Percentiles rank a stretch among this genome's conserved stretches.
These are phyloP conservation scores for Hirundo rustica DNA, from an alignment of 2,797 vertebrate species.

Conservation along the genomic window DNA sequence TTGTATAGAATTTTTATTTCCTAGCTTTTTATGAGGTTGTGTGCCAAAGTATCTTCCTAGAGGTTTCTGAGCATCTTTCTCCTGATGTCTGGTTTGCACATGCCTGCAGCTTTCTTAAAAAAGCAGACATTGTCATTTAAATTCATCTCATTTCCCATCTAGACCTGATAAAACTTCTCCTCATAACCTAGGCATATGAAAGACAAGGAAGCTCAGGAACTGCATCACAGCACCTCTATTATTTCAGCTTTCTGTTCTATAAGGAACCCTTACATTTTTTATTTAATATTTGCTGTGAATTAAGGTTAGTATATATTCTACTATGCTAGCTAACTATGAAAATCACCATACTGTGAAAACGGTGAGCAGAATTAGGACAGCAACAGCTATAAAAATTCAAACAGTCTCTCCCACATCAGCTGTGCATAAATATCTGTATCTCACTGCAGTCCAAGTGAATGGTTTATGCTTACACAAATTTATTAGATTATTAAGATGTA, in stretches of 20 bases:
- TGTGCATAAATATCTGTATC: not conserved
- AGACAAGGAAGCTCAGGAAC: not conserved
- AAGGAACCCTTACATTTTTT: not conserved
- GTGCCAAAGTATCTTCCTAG: not conserved
- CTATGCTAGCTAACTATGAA: not conserved
- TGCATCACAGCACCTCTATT: not conserved
- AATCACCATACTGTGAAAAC: not conserved
- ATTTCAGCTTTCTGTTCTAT: not conserved
- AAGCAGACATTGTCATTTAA: not conserved
- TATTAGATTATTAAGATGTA: not conserved
- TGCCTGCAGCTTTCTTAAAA: not conserved
- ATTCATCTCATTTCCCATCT: not conserved
- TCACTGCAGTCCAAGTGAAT: not conserved
- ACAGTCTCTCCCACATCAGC: fast-evolving
- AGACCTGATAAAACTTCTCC: not conserved
- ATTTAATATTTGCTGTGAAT: not conserved
- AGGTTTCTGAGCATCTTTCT: not conserved
- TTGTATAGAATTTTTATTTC: not conserved
- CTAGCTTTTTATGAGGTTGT: not conserved
- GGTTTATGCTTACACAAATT: not conserved
- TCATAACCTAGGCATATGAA: not conserved
- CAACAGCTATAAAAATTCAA: not conserved
- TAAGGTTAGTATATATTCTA: not conserved
- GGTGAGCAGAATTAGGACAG: not conserved
- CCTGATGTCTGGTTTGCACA: not conserved